These are phyloP conservation scores for Nomada hirtipes DNA, from an alignment of 2,888 invertebrate genomes.

Conservation along the genomic window DNA sequence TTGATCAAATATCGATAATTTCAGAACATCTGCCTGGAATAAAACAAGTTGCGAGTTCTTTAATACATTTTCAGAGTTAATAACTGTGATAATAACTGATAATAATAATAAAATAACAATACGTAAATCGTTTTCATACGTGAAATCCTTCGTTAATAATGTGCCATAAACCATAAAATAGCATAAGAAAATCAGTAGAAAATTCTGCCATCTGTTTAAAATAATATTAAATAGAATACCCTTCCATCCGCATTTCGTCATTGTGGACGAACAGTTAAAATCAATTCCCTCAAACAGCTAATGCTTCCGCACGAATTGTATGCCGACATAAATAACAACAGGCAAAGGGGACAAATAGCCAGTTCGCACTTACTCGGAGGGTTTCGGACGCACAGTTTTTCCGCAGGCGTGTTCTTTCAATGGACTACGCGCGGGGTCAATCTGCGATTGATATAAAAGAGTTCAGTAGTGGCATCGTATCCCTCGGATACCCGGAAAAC, in stretches of 20 bases:
- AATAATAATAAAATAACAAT: not conserved
- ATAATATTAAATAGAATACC: too few species aligned
- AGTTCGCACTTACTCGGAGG: conserved; percentile 56
- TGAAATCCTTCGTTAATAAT: too few species aligned
- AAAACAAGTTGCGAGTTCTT: too few species aligned
- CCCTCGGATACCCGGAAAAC: conserved; percentile 76
- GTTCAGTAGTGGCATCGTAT: conserved; percentile 70
- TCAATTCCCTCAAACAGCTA: not conserved
- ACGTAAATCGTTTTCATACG: too few species aligned
- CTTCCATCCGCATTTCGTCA: too few species aligned
- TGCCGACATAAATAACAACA: not conserved
- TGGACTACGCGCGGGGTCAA: conserved; percentile 64
- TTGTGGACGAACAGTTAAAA: not conserved
- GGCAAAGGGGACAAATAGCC: conserved; percentile 42
- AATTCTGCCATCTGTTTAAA: too few species aligned
- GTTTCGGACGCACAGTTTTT: conserved; percentile 41
- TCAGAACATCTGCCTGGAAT: too few species aligned
- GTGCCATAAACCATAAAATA: too few species aligned
- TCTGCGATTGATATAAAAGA: conserved; percentile 82
- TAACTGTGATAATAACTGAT: too few species aligned
- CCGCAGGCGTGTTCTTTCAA: conserved; percentile 60
- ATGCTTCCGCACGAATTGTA: not conserved
- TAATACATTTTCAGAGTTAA: too few species aligned
- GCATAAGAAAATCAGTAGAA: too few species aligned
- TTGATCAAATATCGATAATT: too few species aligned